Conservation (phyloP, 53 echinoderm and acorn worm species). For the Pentamera pediparva region DNA sequence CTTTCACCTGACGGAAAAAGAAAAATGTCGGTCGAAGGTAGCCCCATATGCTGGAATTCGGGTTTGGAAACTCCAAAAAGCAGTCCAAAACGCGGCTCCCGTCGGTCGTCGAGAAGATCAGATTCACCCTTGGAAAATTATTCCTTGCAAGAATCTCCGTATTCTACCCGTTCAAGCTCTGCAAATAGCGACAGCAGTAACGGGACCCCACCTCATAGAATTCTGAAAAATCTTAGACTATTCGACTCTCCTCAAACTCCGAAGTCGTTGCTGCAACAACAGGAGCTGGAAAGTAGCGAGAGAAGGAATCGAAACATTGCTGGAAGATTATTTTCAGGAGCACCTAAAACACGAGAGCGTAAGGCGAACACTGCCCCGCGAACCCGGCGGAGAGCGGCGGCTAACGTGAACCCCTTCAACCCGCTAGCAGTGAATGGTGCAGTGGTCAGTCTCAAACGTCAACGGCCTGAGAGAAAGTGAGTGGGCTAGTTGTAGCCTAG, state of each 20-base stretch:
- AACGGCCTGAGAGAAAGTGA: conserved; percentile 54
- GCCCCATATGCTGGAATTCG: conserved; percentile 70
- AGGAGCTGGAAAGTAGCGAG: conserved; percentile 45
- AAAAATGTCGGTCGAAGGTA: conserved; percentile 42
- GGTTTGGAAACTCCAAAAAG: conserved; percentile 81
- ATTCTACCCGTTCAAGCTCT: not conserved
- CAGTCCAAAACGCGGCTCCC: conserved; percentile 40
- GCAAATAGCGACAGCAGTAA: not conserved
- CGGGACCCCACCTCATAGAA: conserved; percentile 74
- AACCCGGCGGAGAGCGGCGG: conserved; percentile 42
- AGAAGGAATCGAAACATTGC: conserved; percentile 49
- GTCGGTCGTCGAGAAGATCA: conserved; percentile 35
- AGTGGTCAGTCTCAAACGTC: conserved; percentile 64
- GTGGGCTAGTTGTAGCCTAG: not conserved
- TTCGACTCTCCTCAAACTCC: conserved; percentile 98
- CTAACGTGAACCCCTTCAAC: conserved; percentile 93
- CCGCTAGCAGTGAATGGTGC: conserved; percentile 54
- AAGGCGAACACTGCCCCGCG: conserved; percentile 17
- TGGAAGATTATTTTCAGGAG: conserved; percentile 50
- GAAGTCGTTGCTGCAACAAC: conserved; percentile 68
- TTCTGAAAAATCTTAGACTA: conserved; percentile 74
- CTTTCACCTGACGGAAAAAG: conserved; percentile 38
- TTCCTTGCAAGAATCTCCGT: not conserved
- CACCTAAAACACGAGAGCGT: conserved; percentile 13
- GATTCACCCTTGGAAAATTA: conserved; percentile 22